Evolutionary conservation across 1,140 invertebrate species (phyloP), one percentile per base, ranked within the genome.

Genomic region (Lordiphosa clarofinis): DNA sequence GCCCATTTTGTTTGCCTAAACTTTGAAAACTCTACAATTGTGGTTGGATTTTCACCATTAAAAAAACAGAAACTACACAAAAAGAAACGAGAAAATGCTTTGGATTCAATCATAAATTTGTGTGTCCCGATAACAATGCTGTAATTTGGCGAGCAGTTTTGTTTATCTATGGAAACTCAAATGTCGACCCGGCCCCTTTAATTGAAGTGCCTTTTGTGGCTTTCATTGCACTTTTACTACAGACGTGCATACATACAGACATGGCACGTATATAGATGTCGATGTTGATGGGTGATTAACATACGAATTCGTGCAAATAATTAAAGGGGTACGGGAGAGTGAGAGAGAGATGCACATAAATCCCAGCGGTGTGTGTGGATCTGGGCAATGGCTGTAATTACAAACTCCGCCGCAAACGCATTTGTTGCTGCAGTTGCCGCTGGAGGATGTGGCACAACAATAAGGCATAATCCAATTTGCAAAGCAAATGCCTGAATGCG

Each of bases 261-360:
- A 2, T 15, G 15, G 21, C 49, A 33, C 36, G 21, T 54, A 55
- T 58, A 53, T 60, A 73, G 65, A 61, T 69, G 70, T 63, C 72
- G 56, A 61, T 66, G 62, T 50, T 21, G 49, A 46, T 37, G 55
- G 64, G 49, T 66, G 69, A 69, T 73, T 73, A 64, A 64, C 65
- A 73, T 68, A 73, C 59, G 42, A 73, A 73, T 64, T 73, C 69
- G 69, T 73, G 69, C 65, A 73, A 73, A 73, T 73, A 73, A 73
- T 73, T 73, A 73, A 73, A 64, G 65, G 64, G 55, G 64, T 12
- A 19, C 28, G 11, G 31, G 13, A 39, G 21, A 52, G 8, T 19
- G 36, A 39, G 19, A 11, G 36, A 36, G 19, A 28, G 11, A 28
- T 10, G 8, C 8, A 13, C 35, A 28, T 13, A 19, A 38, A 53